Evolutionary conservation across 1,140 invertebrate species (phyloP), one percentile per base, ranked within the genome.

Genomic region (Drosophila busckii): DNA sequence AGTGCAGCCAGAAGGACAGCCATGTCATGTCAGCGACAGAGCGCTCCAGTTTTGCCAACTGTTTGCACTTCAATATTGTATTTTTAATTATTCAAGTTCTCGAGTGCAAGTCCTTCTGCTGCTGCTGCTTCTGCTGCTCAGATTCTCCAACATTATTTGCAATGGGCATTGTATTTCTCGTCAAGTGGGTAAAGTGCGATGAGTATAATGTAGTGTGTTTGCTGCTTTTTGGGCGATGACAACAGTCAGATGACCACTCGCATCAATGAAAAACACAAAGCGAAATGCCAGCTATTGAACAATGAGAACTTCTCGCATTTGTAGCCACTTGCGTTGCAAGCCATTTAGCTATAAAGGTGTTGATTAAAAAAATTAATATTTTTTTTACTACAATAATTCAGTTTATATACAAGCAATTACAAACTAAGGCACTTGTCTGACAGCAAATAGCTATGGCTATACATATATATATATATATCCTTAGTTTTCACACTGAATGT

Each of bases 11-110:
- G 25, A 17, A 41, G 7, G 37, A 25, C 28, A 42, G 42, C 9
- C 46, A 32, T 25, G n/a, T 23, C 29, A 19, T 10, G 31, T 28
- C 42, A 12, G 19, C 50, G 26, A 20, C 46, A 52, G 31, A 40
- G 20, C 31, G 46, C 37, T 56, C 62, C 46, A 50, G 34, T 66
- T 62, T 49, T 49, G 52, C 52, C 62, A 70, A 55, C 54, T 68
- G 64, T 63, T 63, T 70, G 63, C 67, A 67, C 53, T 68, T 68
- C 67, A 70, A 70, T 70, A 70, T 70, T 63, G 64, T 67, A 59
- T 67, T 70, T 70, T 70, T 68, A 70, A 70, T 70, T 70, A 70
- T 71, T 75, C 65, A 73, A 56, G 48, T 44, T 71, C 37, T 73
- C 9, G 48, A 70, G 61, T 61, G 68, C 59, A 20, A 20, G 32